Evolutionary conservation across 2,888 invertebrate genomes (phyloP).

Genomic region (Hermodice carunculata): DNA sequence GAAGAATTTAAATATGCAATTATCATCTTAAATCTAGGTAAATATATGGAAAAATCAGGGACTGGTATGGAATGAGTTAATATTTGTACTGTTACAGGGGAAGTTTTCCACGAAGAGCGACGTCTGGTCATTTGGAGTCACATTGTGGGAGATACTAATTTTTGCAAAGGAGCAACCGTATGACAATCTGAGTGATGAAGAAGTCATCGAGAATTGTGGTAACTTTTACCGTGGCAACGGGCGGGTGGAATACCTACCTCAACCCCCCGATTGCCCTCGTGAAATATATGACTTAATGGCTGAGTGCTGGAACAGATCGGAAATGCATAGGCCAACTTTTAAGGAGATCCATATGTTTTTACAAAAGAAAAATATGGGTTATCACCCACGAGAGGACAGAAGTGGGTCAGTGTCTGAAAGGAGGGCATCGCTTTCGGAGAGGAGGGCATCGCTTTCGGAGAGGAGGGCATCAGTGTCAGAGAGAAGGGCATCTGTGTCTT

Average conservation of each 20-base stretch:
- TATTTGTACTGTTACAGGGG: no score
- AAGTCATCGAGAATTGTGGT: slow-evolving; percentile 85
- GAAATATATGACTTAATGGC: slow-evolving; percentile 93
- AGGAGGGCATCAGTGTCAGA: no score
- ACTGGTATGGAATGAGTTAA: no score
- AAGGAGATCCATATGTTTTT: slow-evolving; percentile 89
- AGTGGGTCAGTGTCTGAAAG: no score
- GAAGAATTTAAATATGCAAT: no score
- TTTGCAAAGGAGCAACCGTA: slow-evolving; percentile 84
- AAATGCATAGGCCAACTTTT: slow-evolving; percentile 86
- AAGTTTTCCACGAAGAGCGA: slow-evolving; percentile 89
- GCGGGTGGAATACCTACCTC: slow-evolving; percentile 74
- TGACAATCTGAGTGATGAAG: slow-evolving; percentile 81
- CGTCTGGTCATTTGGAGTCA: slow-evolving; percentile 92
- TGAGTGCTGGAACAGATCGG: slow-evolving; percentile 90
- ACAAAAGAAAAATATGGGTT: slow-evolving; percentile 71
- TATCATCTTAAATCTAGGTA: no score
- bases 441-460: no score
- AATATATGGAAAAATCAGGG: no score
- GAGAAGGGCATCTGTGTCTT: no score
- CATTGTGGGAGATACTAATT: slow-evolving; percentile 87
- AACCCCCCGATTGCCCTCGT: slow-evolving; percentile 83
- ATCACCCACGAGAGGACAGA: slow-evolving; percentile 68
- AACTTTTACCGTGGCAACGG: slow-evolving; percentile 80
- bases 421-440: no score